Conservation (phyloP, 2,888 invertebrate species). For the Acrobasis consociella region DNA sequence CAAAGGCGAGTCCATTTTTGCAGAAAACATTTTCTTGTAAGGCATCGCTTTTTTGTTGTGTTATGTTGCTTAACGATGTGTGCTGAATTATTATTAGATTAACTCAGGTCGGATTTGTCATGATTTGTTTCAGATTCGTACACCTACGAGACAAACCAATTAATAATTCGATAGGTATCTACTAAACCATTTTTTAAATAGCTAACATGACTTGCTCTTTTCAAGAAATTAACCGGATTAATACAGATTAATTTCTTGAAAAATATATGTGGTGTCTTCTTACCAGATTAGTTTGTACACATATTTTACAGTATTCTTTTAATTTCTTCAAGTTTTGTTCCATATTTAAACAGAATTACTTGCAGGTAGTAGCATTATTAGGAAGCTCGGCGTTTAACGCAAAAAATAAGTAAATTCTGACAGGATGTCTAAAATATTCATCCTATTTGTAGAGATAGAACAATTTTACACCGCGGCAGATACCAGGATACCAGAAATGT, state of each 20-base stretch:
- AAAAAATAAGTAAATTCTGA: too few species aligned
- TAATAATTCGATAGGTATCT: not conserved
- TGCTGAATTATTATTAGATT: slow-evolving; percentile 34
- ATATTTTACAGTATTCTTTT: too few species aligned
- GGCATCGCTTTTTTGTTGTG: slow-evolving; percentile 45
- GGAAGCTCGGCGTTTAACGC: too few species aligned
- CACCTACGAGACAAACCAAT: not conserved
- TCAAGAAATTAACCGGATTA: too few species aligned
- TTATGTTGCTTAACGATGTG: slow-evolving; percentile 28
- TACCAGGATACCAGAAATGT: slow-evolving; percentile 68
- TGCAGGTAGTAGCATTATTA: too few species aligned
- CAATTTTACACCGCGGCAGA: slow-evolving; percentile 49
- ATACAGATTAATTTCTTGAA: too few species aligned
- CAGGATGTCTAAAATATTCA: too few species aligned
- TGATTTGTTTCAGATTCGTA: slow-evolving; percentile 9
- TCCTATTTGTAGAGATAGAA: slow-evolving; percentile 48
- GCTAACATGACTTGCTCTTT: too few species aligned
- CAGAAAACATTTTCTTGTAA: slow-evolving; percentile 52
- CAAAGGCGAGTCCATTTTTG: slow-evolving; percentile 44
- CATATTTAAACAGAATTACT: too few species aligned
- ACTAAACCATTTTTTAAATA: not conserved
- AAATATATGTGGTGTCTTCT: too few species aligned
- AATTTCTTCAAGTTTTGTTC: too few species aligned
- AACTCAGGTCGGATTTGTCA: slow-evolving; percentile 24
- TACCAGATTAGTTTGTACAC: too few species aligned